phyloP scores from a whole-genome alignment of 2,888 invertebrate species.

The Lithophane socia region DNA sequence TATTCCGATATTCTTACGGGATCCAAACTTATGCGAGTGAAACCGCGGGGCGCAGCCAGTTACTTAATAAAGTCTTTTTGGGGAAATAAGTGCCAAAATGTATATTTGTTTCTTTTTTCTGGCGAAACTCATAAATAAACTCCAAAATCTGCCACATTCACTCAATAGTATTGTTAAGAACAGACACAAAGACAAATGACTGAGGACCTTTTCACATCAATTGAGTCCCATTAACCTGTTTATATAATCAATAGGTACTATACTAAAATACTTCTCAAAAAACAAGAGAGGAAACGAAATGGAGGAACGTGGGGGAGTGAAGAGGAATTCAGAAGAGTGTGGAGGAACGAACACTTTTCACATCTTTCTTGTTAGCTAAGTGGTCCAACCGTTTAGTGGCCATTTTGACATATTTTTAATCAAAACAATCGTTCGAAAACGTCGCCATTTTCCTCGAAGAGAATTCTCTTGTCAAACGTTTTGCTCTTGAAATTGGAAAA shows the following conservation, averaged over 20 bases:
- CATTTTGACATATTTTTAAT: slow-evolving; percentile 52
- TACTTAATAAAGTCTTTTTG: background rate
- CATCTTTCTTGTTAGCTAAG: slow-evolving; percentile 46
- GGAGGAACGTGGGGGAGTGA: background rate
- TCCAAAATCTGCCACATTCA: background rate
- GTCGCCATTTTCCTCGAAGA: slow-evolving; percentile 20
- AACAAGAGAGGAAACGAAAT: background rate
- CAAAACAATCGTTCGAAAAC: slow-evolving; percentile 47
- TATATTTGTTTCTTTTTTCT: background rate
- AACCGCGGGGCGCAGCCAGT: no score
- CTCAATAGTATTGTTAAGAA: slow-evolving; percentile 9
- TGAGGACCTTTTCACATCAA: slow-evolving; percentile 1
- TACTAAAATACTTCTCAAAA: background rate
- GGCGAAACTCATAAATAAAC: background rate
- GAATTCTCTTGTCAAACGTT: slow-evolving; percentile 26
- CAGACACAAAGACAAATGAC: slow-evolving; percentile 28
- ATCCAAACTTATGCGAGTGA: no score
- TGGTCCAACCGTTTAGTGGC: slow-evolving; percentile 34
- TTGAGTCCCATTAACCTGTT: slow-evolving; percentile 7
- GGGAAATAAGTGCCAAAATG: no score
- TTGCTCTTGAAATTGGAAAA: slow-evolving; percentile 30
- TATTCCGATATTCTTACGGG: no score
- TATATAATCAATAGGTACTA: slow-evolving; percentile 18
- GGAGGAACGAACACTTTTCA: slow-evolving; percentile 10
- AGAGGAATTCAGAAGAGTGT: background rate